phyloP scores from a whole-genome alignment of 1,140 invertebrate species.

The Galleria mellonella region DNA sequence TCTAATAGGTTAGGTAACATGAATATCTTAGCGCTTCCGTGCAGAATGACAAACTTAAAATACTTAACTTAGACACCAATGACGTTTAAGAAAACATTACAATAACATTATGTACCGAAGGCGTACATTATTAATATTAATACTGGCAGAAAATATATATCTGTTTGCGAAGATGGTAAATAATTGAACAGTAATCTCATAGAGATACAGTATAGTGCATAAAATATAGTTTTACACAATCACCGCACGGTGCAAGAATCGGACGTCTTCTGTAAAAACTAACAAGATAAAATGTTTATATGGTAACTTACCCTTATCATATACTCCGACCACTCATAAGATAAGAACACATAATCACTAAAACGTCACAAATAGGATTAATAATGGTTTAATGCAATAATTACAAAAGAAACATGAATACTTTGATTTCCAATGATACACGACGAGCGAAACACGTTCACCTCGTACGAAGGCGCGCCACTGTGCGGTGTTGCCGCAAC shows the following conservation, averaged over 20 bases:
- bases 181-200: not conserved
- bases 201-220: constrained; percentile 29
- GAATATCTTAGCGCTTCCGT: too few species aligned
- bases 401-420: constrained; percentile 54
- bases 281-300: constrained; percentile 18
- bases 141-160: not conserved
- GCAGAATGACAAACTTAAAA: too few species aligned
- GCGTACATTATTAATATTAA: not conserved
- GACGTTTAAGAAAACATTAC: too few species aligned
- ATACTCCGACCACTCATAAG: constrained; percentile 39
- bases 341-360: constrained; percentile 68
- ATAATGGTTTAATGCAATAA: constrained; percentile 33
- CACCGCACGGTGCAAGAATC: not conserved
- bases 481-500: constrained; percentile 47
- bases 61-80: too few species aligned
- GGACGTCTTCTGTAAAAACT: not conserved
- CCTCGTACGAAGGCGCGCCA: constrained; percentile 48
- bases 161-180: not conserved
- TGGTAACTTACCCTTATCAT: constrained; percentile 60
- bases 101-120: too few species aligned
- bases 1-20: constrained; percentile 1
- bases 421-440: constrained; percentile 53
- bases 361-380: constrained; percentile 38
- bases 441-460: constrained; percentile 30
- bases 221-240: constrained; percentile 20